These are phyloP conservation scores for Neopelma chrysocephalum DNA, from an alignment of 2,797 vertebrate species.

Conservation along the genomic window DNA sequence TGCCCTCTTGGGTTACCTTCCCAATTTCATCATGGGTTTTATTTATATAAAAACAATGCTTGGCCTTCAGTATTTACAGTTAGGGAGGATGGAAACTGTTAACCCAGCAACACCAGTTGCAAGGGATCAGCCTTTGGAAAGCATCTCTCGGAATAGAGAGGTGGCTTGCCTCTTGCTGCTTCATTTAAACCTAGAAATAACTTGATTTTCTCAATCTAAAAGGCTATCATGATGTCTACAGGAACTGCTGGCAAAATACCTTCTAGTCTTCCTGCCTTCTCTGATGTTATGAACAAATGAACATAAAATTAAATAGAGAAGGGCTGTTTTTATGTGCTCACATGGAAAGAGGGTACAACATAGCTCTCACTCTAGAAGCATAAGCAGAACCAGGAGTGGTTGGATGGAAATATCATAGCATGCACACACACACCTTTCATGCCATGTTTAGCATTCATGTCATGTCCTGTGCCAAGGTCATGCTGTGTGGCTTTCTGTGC, in stretches of 20 bases:
- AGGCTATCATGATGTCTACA: not conserved
- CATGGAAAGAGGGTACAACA: not conserved
- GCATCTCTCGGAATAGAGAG: not conserved
- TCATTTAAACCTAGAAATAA: not conserved
- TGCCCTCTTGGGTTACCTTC: not conserved
- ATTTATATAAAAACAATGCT: not conserved
- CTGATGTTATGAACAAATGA: not conserved
- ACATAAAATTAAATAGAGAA: not conserved
- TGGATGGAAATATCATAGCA: not conserved
- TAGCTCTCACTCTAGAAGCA: not conserved
- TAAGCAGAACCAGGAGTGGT: not conserved
- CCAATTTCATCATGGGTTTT: not conserved
- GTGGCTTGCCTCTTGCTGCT: not conserved
- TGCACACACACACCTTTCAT: not conserved
- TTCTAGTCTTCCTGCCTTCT: not conserved
- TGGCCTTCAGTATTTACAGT: not conserved
- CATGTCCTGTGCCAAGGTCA: not conserved
- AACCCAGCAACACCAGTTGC: not conserved
- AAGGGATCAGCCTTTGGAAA: not conserved
- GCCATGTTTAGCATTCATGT: not conserved
- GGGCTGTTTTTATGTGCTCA: not conserved
- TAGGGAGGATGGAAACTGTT: not conserved
- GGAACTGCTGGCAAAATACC: not conserved
- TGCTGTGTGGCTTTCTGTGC: not conserved
- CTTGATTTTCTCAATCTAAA: not conserved